A percentile compares a stretch with the other conserved stretches of the same genome.
phyloP scores from a whole-genome alignment of 2,113 vertebrate genomes.

The Pedetes capensis region DNA sequence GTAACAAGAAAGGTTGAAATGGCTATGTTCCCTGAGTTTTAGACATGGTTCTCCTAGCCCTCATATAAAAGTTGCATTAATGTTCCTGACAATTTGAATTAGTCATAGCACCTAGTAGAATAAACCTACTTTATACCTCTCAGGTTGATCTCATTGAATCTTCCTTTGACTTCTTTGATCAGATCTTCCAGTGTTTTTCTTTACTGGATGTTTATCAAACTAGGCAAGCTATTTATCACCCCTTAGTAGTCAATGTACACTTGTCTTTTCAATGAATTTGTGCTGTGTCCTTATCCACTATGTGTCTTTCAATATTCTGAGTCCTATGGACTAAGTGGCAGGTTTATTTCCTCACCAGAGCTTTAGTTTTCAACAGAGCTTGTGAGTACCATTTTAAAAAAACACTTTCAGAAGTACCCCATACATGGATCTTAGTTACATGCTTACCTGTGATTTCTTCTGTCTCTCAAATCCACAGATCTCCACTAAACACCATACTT shows the following conservation, averaged over 20 bases:
- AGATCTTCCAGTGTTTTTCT: neutral
- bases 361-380: neutral
- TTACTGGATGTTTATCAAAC: neutral
- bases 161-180: neutral
- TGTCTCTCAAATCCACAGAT: neutral
- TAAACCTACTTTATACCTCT: neutral
- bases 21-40: neutral
- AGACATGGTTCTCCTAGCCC: neutral
- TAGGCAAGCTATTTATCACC: neutral
- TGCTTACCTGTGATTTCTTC: neutral
- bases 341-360: neutral
- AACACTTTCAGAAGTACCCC: neutral
- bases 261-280: neutral
- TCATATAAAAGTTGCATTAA: neutral
- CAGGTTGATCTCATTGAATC: neutral
- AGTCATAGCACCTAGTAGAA: neutral
- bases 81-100: neutral
- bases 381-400: neutral
- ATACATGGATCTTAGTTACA: neutral
- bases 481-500: neutral
- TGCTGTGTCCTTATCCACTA: neutral
- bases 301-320: neutral
- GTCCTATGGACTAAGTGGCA: neutral
- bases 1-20: neutral
- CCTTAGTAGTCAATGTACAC: neutral